Evolutionary conservation across 2,888 invertebrate genomes (phyloP).

Genomic region (Selenia dentaria): DNA sequence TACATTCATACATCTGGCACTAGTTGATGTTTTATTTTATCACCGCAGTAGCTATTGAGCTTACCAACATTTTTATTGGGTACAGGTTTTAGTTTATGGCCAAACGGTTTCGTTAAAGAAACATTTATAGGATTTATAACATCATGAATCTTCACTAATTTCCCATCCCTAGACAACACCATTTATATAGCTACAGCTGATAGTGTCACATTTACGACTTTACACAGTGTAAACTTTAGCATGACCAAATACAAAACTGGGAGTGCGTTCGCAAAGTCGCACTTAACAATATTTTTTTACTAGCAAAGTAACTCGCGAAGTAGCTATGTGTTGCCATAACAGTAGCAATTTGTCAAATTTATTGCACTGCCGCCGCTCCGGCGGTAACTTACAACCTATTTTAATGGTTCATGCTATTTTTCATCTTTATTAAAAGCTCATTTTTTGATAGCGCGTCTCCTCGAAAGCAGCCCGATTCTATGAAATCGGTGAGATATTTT

Average conservation of each 20-base stretch:
- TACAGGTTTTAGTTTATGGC: not conserved
- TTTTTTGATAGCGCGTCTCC: slow-evolving; percentile 25
- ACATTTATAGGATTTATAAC: slow-evolving; percentile 1
- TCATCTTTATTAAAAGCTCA: slow-evolving; percentile 37
- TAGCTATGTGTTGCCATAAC: slow-evolving; percentile 52
- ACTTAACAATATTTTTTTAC: slow-evolving; percentile 39
- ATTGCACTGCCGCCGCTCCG: slow-evolving; percentile 46
- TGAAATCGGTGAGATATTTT: slow-evolving; percentile 1
- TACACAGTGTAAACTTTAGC: slow-evolving; percentile 21
- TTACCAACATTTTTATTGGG: slow-evolving; percentile 14
- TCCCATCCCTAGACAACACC: slow-evolving; percentile 1
- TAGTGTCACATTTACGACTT: slow-evolving; percentile 21
- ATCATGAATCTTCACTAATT: slow-evolving; percentile 12
- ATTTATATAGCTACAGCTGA: slow-evolving; percentile 22
- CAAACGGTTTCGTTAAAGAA: not conserved
- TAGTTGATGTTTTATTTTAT: slow-evolving; percentile 9
- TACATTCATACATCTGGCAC: slow-evolving; percentile 45
- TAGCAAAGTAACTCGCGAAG: slow-evolving; percentile 47
- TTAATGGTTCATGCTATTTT: slow-evolving; percentile 46
- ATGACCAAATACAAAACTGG: slow-evolving; percentile 17
- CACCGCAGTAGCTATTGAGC: slow-evolving; percentile 16
- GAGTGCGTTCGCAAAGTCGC: slow-evolving; percentile 12
- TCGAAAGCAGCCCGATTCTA: slow-evolving; percentile 6
- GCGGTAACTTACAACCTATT: slow-evolving; percentile 46
- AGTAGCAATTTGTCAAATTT: slow-evolving; percentile 55